Percentiles rank a stretch among this genome's conserved stretches.
These are phyloP conservation scores for Aphodius sticticus DNA, from an alignment of 2,888 invertebrate genomes.

Conservation along the genomic window DNA sequence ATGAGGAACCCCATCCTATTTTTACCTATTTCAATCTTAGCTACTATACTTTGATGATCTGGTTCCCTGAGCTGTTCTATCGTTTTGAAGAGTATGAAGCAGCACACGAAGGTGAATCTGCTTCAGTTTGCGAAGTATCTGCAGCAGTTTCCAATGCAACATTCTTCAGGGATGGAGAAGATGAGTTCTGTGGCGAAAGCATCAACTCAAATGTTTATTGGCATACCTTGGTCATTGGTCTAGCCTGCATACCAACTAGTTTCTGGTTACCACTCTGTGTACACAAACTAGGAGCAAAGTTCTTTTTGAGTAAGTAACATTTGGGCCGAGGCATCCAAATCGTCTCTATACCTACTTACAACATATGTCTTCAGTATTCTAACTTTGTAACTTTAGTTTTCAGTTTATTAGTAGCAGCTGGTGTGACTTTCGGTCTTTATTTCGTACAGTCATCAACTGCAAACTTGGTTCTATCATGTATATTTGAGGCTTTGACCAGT, in stretches of 20 bases:
- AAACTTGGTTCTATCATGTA: constrained; percentile 78
- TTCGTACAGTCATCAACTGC: constrained; percentile 75
- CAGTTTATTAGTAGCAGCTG: constrained; percentile 76
- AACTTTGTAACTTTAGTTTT: constrained; percentile 62
- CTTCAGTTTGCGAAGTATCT: constrained; percentile 82
- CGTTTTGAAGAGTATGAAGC: constrained; percentile 80
- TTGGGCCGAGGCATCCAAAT: neutral
- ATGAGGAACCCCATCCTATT: neutral
- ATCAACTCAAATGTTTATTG: constrained; percentile 75
- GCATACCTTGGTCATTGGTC: constrained; percentile 80
- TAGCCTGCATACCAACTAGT: constrained; percentile 83
- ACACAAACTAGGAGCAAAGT: constrained; percentile 81
- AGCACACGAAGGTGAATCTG: constrained; percentile 70
- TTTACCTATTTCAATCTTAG: constrained; percentile 58
- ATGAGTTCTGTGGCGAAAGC: constrained; percentile 69
- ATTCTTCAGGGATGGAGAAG: constrained; percentile 44
- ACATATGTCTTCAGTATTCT: neutral
- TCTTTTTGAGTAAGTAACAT: constrained; percentile 75
- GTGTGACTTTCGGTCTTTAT: constrained; percentile 78
- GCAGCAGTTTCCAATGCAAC: constrained; percentile 64
- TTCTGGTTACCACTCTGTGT: constrained; percentile 81
- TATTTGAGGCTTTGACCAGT: constrained; percentile 82
- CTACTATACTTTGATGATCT: constrained; percentile 90
- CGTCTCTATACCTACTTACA: neutral
- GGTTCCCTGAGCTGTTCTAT: constrained; percentile 90